Base-by-base conservation (phyloP, 2,797 vertebrate species). In the Gadopsis marmoratus region DNA sequence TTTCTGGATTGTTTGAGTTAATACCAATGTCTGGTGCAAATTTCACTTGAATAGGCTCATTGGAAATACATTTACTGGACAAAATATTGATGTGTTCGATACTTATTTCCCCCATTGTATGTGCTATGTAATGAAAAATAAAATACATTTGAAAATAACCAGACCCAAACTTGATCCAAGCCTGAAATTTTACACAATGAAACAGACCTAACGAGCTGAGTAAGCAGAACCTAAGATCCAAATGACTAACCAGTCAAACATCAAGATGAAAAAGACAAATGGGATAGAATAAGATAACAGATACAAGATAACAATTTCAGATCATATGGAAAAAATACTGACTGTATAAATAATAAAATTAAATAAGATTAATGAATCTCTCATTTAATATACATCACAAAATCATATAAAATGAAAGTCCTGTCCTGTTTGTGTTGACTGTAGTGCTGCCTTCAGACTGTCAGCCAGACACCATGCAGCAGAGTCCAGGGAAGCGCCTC, bases 391-490 rank as follows among this genome's bases (percentile, higher is more conserved):
- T 35, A 56, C 23, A 26, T 55, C 26, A 66, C 21, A 61, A 8
- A 54, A 23, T 50, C n/a, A 54, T 59, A n/a, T 41, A 1, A 60
- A 79, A 37, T 72, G 2, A 76, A 67, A 35, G 76, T 82, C 23
- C 47, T 51, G 69, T 71, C n/a, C 54, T 79, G 19, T 48, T 51
- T 50, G 63, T 55, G 69, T 13, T 8, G 33, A 55, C 63, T 43
- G 71, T 3, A 12, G 31, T 21, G 19, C 55, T 55, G 82, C 51
- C 11, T 39, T 61, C 19, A n/a, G 68, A 47, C 64, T 19, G 76
- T 96, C 96, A 99, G 91, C 97, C 97, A 26, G 97, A 97, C 87
- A 99, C 96, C 76, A 99, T 95, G 93, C 97, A 99, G 94, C 98
- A 99, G 72, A 99, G 96, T 90, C 98, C 97, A 63, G 98, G 97